Evolutionary conservation across 2,113 vertebrate species (phyloP), one percentile per base, ranked within the genome.

Genomic region (Atlantisia rogersi): DNA sequence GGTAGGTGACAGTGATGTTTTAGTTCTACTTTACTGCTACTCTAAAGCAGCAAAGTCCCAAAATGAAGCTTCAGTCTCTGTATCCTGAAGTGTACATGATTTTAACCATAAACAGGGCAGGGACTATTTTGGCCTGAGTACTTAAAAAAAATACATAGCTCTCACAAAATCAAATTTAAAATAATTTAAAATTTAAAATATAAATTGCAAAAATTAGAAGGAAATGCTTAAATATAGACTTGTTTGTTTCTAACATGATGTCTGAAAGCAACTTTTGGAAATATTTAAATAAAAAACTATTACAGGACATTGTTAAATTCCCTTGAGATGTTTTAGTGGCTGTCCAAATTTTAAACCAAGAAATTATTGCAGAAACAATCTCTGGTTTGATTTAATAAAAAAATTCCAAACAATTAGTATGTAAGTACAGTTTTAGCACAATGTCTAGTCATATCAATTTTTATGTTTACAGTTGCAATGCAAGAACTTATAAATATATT

Each of bases 141-240:
- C 3, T 40, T 25, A 3, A 62, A 46, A 76, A 77, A 79, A 58
- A 26, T 14, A 25, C 17, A 24, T 24, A 32, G 3, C 2, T 20
- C 46, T 48, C 46, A 48, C 0, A 26, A 19, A 56, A 42, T 5
- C 20, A 32, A 8, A 15, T 12, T 31, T 5, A 2, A 46, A 24
- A 22, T 28, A 28, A 28, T 48, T 22, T 21, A 22, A 48, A 48
- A 21, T 48, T 7, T 1, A 40, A 90, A 71, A 25, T 39, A 8
- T 17, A 40, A 63, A 48, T 42, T 0, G 19, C 50, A 37, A 56
- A 29, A 0, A 21, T 1, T 40, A 26, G 35, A 85, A 63, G 25
- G 19, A 46, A 55, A 84, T 18, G 12, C 1, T 2, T 46, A 68
- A 8, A 37, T 71, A 55, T 50, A 59, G 5, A 10, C 21, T 52